A percentile compares a stretch with the other conserved stretches of the same genome.
Evolutionary conservation across 2,113 vertebrate species (phyloP).

Genomic region (Rhagologus leucostigma): DNA sequence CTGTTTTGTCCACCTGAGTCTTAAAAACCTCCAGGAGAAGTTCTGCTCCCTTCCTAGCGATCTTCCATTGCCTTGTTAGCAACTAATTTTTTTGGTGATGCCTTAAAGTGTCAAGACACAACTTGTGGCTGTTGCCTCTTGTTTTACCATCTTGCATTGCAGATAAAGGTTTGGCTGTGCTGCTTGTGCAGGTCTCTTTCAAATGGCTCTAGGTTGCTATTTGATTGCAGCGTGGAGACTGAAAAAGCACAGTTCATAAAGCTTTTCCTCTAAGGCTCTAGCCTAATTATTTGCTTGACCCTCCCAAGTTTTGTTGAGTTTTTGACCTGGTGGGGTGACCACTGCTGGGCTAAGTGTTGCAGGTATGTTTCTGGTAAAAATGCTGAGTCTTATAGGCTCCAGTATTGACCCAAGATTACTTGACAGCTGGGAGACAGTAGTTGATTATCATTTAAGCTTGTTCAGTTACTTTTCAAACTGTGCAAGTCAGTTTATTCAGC

Average conservation of each 20-base stretch:
- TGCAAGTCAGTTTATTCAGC: not conserved
- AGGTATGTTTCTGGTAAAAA: not conserved
- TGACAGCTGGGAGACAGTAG: not conserved
- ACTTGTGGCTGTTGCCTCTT: not conserved
- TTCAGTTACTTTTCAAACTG: not conserved
- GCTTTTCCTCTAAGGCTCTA: not conserved
- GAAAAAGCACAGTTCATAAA: not conserved
- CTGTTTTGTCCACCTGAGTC: not conserved
- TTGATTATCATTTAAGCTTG: not conserved
- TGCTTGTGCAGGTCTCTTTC: not conserved
- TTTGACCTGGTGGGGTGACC: not conserved
- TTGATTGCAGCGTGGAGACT: not conserved
- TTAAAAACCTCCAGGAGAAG: not conserved
- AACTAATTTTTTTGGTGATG: not conserved
- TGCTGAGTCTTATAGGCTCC: not conserved
- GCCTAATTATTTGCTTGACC: not conserved
- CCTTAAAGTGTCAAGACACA: not conserved
- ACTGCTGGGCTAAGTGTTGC: not conserved
- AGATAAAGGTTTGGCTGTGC: not conserved
- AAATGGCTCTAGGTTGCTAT: not conserved
- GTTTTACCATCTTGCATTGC: not conserved
- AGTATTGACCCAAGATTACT: not conserved
- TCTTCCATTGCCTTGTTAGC: not conserved
- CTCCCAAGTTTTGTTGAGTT: not conserved
- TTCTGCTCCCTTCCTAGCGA: rapidly evolving